Base-by-base conservation (phyloP, 2,113 vertebrate genomes). In the Aleadryas rufinucha region DNA sequence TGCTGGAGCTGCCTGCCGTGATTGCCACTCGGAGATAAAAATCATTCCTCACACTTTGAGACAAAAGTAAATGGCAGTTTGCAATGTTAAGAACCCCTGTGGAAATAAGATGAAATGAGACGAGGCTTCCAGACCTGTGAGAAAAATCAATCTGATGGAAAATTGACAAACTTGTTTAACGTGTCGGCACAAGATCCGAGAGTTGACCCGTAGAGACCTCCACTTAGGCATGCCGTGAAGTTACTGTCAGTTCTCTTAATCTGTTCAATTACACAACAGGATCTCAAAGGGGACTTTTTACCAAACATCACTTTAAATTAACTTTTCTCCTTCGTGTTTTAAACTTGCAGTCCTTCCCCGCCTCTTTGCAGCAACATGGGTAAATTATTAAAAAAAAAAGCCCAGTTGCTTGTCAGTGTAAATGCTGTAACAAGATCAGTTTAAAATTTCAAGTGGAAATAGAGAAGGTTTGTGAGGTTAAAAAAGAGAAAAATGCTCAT, bases 91-190 rank as follows among this genome's bases (percentile, higher is more conserved):
- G 97, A 98, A 98, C 97, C 95, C 95, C 95, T 96, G 95, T 97
- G 96, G 97, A 98, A 98, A 97, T 95, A 96, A 98, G 96, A 97
- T 90, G 85, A 97, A 98, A 97, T 97, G 95, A 98, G 97, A 98
- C 13, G 66, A 98, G 95, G 95, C 97, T 97, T 98, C 95, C 94
- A 97, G 97, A 98, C 98, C 97, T 97, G 95, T 97, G 97, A 98
- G 97, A 97, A 98, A 98, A 99, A 99, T 98, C 98, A 98, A 98
- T 98, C 93, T 98, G 98, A 98, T 97, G 97, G 98, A 98, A 98
- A 98, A 99, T 98, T 98, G 98, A 99, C 98, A 98, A 98, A 98
- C 85, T 96, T 97, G 97, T 99, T 98, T 98, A 98, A 98, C 75
- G 86, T 95, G 96, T 90, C 92, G 92, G 96, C 97, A 96, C 96